These are phyloP conservation scores for Catharus ustulatus DNA, from an alignment of 2,797 vertebrate genomes.

Conservation along the genomic window DNA sequence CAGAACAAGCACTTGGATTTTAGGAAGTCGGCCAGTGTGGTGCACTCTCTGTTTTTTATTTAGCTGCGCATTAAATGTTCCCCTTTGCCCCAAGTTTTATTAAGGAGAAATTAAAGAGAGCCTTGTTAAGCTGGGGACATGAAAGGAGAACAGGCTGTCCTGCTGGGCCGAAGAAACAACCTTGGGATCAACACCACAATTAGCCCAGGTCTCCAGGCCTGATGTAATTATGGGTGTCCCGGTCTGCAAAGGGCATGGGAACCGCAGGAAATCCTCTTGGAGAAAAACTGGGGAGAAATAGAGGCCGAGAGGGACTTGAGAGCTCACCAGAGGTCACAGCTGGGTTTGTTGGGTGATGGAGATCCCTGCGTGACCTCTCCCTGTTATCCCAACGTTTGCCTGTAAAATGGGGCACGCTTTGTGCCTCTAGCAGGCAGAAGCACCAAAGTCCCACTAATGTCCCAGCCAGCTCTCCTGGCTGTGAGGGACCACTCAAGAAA, in stretches of 20 bases:
- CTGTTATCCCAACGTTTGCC: neutral
- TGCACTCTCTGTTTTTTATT: constrained; percentile 1
- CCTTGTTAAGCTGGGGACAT: neutral
- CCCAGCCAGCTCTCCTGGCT: neutral
- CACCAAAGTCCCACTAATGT: accelerated
- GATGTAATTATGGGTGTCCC: neutral
- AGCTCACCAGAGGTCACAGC: neutral
- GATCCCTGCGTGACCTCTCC: neutral
- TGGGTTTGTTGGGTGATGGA: neutral
- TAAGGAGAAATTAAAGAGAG: constrained; percentile 45
- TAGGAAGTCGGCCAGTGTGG: neutral
- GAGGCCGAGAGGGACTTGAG: neutral
- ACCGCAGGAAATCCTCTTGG: neutral
- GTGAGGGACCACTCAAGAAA: neutral
- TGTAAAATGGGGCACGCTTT: accelerated
- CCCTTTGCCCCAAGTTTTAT: constrained; percentile 51
- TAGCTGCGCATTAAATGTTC: neutral
- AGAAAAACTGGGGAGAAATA: neutral
- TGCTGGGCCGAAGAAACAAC: neutral
- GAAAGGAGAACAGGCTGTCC: neutral
- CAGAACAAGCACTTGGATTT: neutral
- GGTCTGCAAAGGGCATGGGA: neutral
- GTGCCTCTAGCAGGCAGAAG: neutral
- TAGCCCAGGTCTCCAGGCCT: neutral
- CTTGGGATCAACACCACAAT: neutral